Conservation (phyloP, 2,113 vertebrate genomes). For the Grantiella picta region DNA sequence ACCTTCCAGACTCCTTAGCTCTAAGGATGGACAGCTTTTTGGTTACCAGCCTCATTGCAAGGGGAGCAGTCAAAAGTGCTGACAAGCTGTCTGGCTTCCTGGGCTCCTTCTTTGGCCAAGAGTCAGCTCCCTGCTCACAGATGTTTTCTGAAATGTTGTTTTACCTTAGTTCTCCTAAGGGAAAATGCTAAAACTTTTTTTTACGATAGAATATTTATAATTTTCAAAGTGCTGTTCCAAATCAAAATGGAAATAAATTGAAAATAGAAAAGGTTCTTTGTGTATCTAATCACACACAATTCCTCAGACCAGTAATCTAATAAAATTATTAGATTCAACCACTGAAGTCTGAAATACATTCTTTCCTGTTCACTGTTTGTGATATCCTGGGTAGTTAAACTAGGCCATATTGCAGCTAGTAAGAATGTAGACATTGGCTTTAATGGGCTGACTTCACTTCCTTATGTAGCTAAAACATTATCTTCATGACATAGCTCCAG, state of each 20-base stretch:
- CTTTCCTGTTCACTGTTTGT: background rate
- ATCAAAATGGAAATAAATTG: background rate
- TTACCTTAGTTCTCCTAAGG: background rate
- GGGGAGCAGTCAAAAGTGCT: background rate
- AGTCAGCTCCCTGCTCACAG: background rate
- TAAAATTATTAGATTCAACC: background rate
- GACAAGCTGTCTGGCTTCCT: background rate
- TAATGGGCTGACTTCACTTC: background rate
- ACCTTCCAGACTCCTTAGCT: background rate
- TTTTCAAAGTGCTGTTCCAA: background rate
- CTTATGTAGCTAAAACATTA: background rate
- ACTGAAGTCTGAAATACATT: background rate
- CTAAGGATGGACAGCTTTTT: background rate
- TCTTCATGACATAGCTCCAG: background rate
- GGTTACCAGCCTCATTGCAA: background rate
- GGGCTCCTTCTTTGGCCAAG: background rate
- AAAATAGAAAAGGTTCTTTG: background rate
- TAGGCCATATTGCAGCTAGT: rapidly evolving
- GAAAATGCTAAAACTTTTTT: background rate
- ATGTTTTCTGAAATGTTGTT: background rate
- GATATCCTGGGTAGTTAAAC: background rate
- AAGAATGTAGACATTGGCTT: background rate
- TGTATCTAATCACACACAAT: background rate
- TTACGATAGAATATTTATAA: background rate
- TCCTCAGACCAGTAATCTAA: background rate